Percentiles rank a stretch among this genome's conserved stretches.
These are phyloP conservation scores for Laspeyria flexula DNA, from an alignment of 2,888 invertebrate species.

Conservation along the genomic window DNA sequence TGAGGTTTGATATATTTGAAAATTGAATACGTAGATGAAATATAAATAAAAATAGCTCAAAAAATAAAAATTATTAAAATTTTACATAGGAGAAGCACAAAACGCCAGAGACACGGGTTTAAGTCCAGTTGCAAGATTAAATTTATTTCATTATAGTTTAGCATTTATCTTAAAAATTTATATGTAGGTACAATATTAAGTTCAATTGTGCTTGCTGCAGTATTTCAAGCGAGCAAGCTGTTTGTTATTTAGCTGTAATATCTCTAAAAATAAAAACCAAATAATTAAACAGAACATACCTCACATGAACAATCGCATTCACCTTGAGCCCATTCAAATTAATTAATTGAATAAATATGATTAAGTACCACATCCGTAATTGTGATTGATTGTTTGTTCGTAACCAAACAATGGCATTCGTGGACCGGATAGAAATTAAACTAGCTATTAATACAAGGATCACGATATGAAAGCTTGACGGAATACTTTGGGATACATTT, in stretches of 20 bases:
- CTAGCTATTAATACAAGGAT: constrained; percentile 61
- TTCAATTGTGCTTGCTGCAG: too few species aligned
- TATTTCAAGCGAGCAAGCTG: too few species aligned
- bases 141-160: too few species aligned
- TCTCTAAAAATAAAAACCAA: constrained; percentile 10
- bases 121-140: too few species aligned
- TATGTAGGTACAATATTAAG: too few species aligned
- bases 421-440: constrained; percentile 62
- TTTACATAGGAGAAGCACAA: too few species aligned
- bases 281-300: constrained; percentile 38
- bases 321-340: constrained; percentile 74
- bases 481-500: constrained; percentile 37
- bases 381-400: constrained; percentile 74
- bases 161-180: too few species aligned
- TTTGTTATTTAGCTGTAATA: too few species aligned
- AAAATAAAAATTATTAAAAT: too few species aligned
- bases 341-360: constrained; percentile 78
- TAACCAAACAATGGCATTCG: constrained; percentile 47
- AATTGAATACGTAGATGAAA: too few species aligned
- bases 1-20: background rate
- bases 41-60: too few species aligned
- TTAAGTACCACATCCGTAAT: constrained; percentile 79
- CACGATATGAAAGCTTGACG: constrained; percentile 66
- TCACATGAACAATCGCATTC: constrained; percentile 49
- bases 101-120: too few species aligned